These are phyloP conservation scores for Ianthella basta DNA, from an alignment of 37 sponge, comb jelly and placozoan species.

Conservation along the genomic window DNA sequence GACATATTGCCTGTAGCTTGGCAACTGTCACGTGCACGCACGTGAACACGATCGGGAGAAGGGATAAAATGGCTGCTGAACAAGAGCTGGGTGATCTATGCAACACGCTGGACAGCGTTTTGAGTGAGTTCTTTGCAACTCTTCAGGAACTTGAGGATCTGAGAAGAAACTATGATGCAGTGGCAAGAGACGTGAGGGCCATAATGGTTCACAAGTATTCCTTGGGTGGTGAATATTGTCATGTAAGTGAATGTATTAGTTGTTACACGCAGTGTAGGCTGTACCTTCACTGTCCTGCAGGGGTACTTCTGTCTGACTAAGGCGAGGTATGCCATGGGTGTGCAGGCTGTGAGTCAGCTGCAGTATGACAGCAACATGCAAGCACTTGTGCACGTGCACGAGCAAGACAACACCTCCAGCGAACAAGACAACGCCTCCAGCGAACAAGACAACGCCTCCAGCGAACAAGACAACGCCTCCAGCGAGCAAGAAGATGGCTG, in stretches of 20 bases:
- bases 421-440: neutral
- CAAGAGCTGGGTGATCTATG: neutral
- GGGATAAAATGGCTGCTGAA: conserved; percentile 10
- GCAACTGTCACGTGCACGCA: too few relatives aligned
- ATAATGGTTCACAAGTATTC: too few relatives aligned
- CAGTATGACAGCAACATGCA: conserved; percentile 75
- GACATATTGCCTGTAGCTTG: neutral
- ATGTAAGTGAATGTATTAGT: too few relatives aligned
- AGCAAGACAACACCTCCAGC: too few relatives aligned
- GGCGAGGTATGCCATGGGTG: conserved; percentile 77
- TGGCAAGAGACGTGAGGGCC: conserved; percentile 42
- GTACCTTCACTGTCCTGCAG: conserved; percentile 28
- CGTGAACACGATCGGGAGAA: too few relatives aligned
- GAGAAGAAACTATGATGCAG: conserved; percentile 34
- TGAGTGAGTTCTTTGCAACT: conserved; percentile 51
- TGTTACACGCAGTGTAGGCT: too few relatives aligned
- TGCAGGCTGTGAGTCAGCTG: conserved; percentile 50
- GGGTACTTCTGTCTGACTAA: conserved; percentile 71
- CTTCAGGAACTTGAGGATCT: conserved; percentile 53
- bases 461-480: too few relatives aligned
- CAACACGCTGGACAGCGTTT: conserved; percentile 41
- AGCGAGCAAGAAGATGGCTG: neutral
- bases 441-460: too few relatives aligned
- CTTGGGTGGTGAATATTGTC: too few relatives aligned
- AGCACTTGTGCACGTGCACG: conserved; percentile 30